Evolutionary conservation across 2,888 invertebrate genomes (phyloP), one percentile per base, ranked within the genome.

Genomic region (Steinernema hermaphroditum): DNA sequence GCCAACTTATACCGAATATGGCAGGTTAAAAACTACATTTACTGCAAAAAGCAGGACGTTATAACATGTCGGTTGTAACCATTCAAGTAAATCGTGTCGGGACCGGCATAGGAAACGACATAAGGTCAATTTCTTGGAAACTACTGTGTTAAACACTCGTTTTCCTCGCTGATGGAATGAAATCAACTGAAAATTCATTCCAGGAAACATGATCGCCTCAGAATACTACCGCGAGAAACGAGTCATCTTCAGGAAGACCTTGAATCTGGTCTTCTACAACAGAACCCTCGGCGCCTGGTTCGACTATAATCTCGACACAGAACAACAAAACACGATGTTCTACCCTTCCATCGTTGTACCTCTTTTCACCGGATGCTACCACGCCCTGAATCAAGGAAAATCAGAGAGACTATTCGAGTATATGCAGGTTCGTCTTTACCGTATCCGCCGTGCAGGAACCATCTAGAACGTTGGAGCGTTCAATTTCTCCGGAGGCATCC

Each of bases 191-290:
- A n/a, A n/a, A n/a, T n/a, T n/a, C n/a, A n/a, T 73, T 24, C 14
- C 49, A 34, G 70, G 46, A n/a, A 62, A 76, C 37, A 34, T 43
- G 19, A 41, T n/a, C 9, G 71, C 74, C 14, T 62, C 76, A 8
- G 41, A 75, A n/a, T 70, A 76, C 29, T 84, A 83, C 79, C 72
- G 72, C 8, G 24, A 75, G 4, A 70, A 77, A 14, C 75, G 76
- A 44, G 50, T 70, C 22, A 37, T 69, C 12, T 84, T 84, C 74
- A 75, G 81, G 1, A 73, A 77, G 9, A 90, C 90, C 0, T 92
- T 94, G 32, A 89, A 91, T 16, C 89, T 90, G 1, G 90, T 93
- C 0, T 87, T 93, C 14, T 94, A 74, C 4, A 80, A 82, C 54
- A 54, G 50, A 22, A 57, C 77, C n/a, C 29, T 41, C 14, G 41